Percentiles rank a stretch among this genome's conserved stretches.
These are phyloP conservation scores for Hydrotaea cyrtoneurina DNA, from an alignment of 2,888 invertebrate genomes.

Conservation along the genomic window DNA sequence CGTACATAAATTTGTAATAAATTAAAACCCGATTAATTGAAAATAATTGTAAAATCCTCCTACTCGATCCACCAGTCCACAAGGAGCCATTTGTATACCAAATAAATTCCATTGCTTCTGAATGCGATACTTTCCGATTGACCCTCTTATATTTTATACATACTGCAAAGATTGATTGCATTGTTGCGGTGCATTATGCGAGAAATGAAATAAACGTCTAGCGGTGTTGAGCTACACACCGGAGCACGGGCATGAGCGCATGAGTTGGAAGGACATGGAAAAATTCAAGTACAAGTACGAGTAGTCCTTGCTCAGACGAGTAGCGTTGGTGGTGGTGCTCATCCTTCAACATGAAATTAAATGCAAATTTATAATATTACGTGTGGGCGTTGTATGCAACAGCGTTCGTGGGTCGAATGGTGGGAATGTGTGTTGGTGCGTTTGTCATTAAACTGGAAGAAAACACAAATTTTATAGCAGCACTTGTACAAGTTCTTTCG, in stretches of 20 bases:
- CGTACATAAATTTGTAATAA: too few relatives aligned
- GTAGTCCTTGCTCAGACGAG: not conserved
- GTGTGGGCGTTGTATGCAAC: constrained; percentile 11
- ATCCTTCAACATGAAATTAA: not conserved
- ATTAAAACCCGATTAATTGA: too few relatives aligned
- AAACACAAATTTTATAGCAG: constrained; percentile 25
- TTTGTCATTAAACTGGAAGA: not conserved
- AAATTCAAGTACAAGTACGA: not conserved
- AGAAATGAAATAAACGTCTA: not conserved
- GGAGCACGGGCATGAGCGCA: not conserved
- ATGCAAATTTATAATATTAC: constrained; percentile 9
- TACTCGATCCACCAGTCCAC: too few relatives aligned
- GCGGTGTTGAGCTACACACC: not conserved
- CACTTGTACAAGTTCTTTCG: not conserved
- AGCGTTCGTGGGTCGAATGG: not conserved
- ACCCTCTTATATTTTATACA: too few relatives aligned
- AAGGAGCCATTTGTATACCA: too few relatives aligned
- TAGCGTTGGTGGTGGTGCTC: not conserved
- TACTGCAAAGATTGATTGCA: constrained; percentile 47
- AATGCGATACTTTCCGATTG: too few relatives aligned
- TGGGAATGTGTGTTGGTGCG: not conserved
- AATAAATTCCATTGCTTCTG: too few relatives aligned
- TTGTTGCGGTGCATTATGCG: not conserved
- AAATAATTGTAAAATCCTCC: too few relatives aligned
- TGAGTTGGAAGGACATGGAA: not conserved